Evolutionary conservation across 2,797 vertebrate species (phyloP).

Genomic region (Pelodytes ibericus): DNA sequence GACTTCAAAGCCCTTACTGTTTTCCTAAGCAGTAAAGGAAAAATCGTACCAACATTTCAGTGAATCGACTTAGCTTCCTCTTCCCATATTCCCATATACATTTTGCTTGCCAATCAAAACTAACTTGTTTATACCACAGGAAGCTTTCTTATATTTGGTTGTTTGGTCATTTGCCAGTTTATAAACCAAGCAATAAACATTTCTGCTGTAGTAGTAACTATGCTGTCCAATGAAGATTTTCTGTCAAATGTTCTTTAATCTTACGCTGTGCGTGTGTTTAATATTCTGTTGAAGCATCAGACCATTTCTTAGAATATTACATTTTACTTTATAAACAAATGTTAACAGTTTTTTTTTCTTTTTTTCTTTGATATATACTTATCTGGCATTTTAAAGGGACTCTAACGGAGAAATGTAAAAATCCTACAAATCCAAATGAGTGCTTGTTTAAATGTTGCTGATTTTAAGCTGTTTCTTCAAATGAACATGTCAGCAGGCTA

Average conservation of each 20-base stretch:
- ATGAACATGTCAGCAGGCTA: too few species aligned
- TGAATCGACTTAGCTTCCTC: constrained; percentile 38
- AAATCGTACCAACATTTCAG: constrained; percentile 37
- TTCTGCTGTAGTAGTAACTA: constrained; percentile 10
- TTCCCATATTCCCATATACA: constrained; percentile 8
- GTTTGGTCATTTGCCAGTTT: constrained; percentile 51
- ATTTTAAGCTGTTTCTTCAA: too few species aligned
- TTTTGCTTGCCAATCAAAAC: constrained; percentile 58
- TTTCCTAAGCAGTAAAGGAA: constrained; percentile 35
- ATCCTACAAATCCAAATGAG: too few species aligned
- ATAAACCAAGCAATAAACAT: constrained; percentile 46
- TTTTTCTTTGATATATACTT: too few species aligned
- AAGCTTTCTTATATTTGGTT: constrained; percentile 13
- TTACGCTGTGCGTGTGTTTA: constrained; percentile 48
- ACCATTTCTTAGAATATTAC: constrained; percentile 14
- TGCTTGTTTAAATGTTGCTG: too few species aligned
- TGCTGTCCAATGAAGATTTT: constrained; percentile 45
- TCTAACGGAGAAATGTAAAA: too few species aligned
- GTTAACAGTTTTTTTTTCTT: too few species aligned
- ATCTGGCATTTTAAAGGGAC: background rate
- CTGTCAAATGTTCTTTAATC: constrained; percentile 35
- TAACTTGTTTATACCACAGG: constrained; percentile 16
- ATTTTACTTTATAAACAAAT: too few species aligned
- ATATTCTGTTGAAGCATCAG: constrained; percentile 56
- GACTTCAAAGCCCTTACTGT: constrained; percentile 38